phyloP scores from a whole-genome alignment of 2,797 vertebrate genomes.

The Mustela erminea region DNA sequence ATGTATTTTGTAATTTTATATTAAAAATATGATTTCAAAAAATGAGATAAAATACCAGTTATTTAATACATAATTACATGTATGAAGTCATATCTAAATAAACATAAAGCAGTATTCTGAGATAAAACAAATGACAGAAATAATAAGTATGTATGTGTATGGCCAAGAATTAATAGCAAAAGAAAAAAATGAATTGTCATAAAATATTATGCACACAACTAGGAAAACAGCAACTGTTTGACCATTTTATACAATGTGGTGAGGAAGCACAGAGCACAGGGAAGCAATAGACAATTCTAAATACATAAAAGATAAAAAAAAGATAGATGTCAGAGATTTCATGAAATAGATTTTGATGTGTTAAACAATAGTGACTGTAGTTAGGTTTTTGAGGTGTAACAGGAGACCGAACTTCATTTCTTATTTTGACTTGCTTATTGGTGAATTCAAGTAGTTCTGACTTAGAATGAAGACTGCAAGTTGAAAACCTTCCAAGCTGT shows the following conservation, averaged over 20 bases:
- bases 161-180: neutral
- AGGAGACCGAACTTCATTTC: constrained; percentile 25
- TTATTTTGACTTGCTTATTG: constrained; percentile 27
- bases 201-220: neutral
- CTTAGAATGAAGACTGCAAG: constrained; percentile 41
- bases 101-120: neutral
- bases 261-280: neutral
- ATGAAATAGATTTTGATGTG: neutral
- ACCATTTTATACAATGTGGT: neutral
- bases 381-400: neutral
- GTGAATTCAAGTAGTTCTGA: constrained; percentile 34
- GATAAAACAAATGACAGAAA: neutral
- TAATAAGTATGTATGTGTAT: neutral
- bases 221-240: neutral
- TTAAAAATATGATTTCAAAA: neutral
- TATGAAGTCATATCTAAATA: neutral
- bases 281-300: neutral
- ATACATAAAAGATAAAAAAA: neutral
- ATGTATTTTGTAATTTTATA: neutral
- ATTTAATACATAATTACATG: neutral
- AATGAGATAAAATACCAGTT: neutral
- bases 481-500: neutral
- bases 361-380: neutral
- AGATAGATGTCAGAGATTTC: neutral
- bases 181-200: neutral